phyloP scores from a whole-genome alignment of 2,888 invertebrate species.

The Emmelina monodactyla region DNA sequence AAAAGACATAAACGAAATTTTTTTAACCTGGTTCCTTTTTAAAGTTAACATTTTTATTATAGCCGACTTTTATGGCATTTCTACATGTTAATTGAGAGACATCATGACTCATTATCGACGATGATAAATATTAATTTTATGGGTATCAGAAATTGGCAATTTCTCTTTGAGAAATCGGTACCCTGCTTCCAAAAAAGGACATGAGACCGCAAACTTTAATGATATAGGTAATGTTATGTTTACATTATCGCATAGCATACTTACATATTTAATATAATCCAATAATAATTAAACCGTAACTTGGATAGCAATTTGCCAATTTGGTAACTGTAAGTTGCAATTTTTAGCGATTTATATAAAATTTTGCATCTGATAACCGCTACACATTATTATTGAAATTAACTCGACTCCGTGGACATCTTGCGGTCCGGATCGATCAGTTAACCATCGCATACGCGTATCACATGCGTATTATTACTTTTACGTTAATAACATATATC shows the following conservation, averaged over 20 bases:
- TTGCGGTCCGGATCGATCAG: too few relatives aligned
- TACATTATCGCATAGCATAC: too few relatives aligned
- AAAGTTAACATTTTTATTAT: neutral
- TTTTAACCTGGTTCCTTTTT: neutral
- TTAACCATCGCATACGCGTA: too few relatives aligned
- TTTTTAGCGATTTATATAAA: neutral
- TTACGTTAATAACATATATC: too few relatives aligned
- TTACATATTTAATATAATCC: neutral
- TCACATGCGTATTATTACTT: too few relatives aligned
- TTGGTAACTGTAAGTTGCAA: neutral
- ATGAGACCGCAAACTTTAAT: too few relatives aligned
- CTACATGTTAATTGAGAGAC: neutral
- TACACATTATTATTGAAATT: neutral
- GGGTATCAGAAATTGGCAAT: too few relatives aligned
- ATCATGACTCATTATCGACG: constrained; percentile 1
- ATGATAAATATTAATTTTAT: too few relatives aligned
- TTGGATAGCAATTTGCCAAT: neutral
- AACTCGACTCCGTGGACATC: too few relatives aligned
- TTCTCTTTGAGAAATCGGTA: too few relatives aligned
- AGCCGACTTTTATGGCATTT: neutral
- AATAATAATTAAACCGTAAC: neutral
- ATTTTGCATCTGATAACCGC: neutral
- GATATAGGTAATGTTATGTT: too few relatives aligned
- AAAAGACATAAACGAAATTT: neutral
- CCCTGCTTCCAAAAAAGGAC: too few relatives aligned